These are phyloP conservation scores for Lates calcarifer DNA, from an alignment of 2,113 vertebrate genomes.

Conservation along the genomic window DNA sequence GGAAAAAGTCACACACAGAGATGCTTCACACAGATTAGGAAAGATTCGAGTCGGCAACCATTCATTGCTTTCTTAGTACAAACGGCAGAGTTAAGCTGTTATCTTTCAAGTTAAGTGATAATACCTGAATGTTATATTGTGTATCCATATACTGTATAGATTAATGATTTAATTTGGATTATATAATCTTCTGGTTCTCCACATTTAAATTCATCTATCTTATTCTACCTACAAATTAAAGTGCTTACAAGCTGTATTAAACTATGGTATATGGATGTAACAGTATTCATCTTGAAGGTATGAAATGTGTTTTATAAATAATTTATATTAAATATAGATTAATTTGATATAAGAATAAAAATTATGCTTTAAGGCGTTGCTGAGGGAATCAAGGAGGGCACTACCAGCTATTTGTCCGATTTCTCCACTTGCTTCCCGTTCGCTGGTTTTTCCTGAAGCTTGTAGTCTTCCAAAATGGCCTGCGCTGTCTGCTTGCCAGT, in stretches of 20 bases:
- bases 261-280: constrained; percentile 53
- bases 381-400: constrained; percentile 9
- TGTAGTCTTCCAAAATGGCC: constrained; percentile 93
- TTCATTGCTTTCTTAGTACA: constrained; percentile 20
- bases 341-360: constrained; percentile 56
- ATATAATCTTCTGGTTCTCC: constrained; percentile 4
- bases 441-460: constrained; percentile 82
- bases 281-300: constrained; percentile 49
- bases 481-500: constrained; percentile 93
- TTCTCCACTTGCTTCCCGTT: constrained; percentile 66
- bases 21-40: neutral
- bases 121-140: constrained; percentile 14
- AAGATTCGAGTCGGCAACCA: constrained; percentile 13
- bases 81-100: neutral
- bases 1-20: neutral
- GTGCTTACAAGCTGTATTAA: constrained; percentile 66
- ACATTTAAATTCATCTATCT: constrained; percentile 17
- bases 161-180: constrained; percentile 3
- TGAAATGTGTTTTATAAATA: constrained; percentile 63
- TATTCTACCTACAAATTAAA: constrained; percentile 62
- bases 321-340: constrained; percentile 65
- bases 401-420: constrained; percentile 62
- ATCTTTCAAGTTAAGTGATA: neutral
- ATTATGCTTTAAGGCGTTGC: constrained; percentile 69
- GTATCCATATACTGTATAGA: neutral